Base-by-base conservation (phyloP, 2,797 vertebrate species). In the Cirrhinus mrigala region DNA sequence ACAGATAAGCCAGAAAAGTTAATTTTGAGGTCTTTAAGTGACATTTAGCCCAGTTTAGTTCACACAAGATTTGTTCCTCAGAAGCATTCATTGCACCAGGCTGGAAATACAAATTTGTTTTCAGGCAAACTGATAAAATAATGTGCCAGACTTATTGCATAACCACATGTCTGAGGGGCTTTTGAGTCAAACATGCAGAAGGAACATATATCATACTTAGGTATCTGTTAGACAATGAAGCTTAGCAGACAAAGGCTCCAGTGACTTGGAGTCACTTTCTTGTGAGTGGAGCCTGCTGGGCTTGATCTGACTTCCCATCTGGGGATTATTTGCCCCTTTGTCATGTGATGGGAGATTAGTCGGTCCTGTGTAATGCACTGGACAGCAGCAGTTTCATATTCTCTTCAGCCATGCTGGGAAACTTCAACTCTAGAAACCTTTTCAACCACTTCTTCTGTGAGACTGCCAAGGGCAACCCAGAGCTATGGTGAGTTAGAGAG, bases 401-500 rank as follows among this genome's bases (percentile, higher is more conserved):
- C 92, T 92, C 92, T 90, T 90, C 90, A 86, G 92, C 89, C 94
- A 95, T 95, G 95, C 92, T 95, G 92, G 94, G 95, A 93, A 95
- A 96, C 93, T 96, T 95, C 91, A 95, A 96, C 93, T 94, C 92
- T 90, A 94, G 94, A 89, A 94, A 95, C 77, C 94, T 96, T 89
- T 95, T 96, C 89, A 95, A 94, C 91, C 93, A 95, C 82, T 96
- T 95, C 90, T 96, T 95, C 93, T 96, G 94, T 86, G 94, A 95
- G 89, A 95, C 94, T 12, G 94, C 95, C 86, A 95, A 96, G 88
- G 95, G 94, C 80, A 96, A 96, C 91, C 95, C 94, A 1, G 94
- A 91, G 68, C 90, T 96, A 89, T 96, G 95, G 95, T 96, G 94
- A 96, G 95, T 95, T 0, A 33, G 64, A 78, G 58, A 81, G 50